Conservation (phyloP, 2,113 vertebrate species). For the Petrocephalus microphthalmus region DNA sequence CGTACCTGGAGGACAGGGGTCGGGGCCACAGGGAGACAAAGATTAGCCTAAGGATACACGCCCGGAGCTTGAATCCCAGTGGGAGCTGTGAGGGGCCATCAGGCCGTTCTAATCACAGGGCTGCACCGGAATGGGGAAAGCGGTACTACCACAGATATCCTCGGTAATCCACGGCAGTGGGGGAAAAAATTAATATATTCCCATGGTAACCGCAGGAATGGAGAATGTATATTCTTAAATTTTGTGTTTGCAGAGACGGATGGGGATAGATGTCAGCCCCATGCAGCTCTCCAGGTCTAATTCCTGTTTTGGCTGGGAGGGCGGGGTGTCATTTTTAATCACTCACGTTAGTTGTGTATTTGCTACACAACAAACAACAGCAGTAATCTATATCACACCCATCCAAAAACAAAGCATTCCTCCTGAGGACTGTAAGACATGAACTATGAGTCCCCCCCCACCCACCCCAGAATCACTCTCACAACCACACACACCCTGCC, state of each 20-base stretch:
- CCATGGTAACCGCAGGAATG: background rate
- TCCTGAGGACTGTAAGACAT: slow-evolving; percentile 17
- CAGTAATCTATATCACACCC: slow-evolving; percentile 1
- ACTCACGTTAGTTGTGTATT: background rate
- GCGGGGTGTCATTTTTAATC: background rate
- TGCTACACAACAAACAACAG: background rate
- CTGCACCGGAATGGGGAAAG: background rate
- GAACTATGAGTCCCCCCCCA: background rate
- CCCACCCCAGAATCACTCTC: background rate
- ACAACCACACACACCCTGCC: background rate
- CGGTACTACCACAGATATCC: background rate
- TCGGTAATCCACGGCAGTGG: background rate
- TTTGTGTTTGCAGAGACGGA: background rate
- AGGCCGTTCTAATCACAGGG: background rate
- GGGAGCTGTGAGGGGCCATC: background rate
- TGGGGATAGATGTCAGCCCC: background rate
- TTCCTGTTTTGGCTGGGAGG: background rate
- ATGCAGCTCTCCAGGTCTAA: background rate
- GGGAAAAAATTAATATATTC: background rate
- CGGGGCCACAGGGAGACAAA: background rate
- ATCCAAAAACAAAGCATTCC: slow-evolving; percentile 2
- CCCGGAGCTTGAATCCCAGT: background rate
- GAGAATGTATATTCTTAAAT: background rate
- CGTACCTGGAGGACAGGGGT: slow-evolving; percentile 68
- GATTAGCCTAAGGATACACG: background rate